Base-by-base conservation (phyloP, 2,888 invertebrate genomes). In the Trachelus troglodyta region DNA sequence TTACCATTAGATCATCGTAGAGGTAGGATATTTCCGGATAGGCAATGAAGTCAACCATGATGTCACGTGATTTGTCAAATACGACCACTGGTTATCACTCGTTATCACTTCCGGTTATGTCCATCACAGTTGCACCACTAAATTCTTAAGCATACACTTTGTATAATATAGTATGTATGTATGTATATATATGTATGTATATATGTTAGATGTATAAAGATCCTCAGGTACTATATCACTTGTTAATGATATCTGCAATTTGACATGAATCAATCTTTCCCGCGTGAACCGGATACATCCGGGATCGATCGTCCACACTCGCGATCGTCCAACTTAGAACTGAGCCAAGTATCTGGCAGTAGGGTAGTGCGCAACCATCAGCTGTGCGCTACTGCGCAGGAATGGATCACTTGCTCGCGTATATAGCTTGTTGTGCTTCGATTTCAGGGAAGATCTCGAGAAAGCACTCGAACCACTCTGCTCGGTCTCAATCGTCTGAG, bases 1-100 rank as follows among this genome's bases (percentile, higher is more conserved):
- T 83, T 89, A 88, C 90, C 87, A 90, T 85, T 82, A 90, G 84
- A 81, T 90, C 87, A 84, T 90, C 88, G 87, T 87, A 89, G 85
- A 90, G 88, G 81, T 88, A 89, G 78, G 90, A 89, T 82, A 90
- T 87, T 85, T 90, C 89, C 80, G 89, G 90, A 77, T 88, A 88
- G 76, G 87, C 83, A 79, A 91, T 88, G 86, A 90, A 90, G 86
- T 90, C 91, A 81, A 90, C 90, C 90, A 90, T 90, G 56, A 56
- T 56, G 56, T 23, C 56, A 56, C 56, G 56, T 56, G 56, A 56
- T 56, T 56, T 56, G 56, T 56, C 56, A 56, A 56, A 56, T 56
- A 23, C 23, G 56, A 56, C 23, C 56, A 56, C 56, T 56, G 56
- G 56, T 56, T 56, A 56, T 56, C 56, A 56, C 56, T 56, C 23